Evolutionary conservation across 2,797 vertebrate species (phyloP).

Genomic region (Morus bassanus): DNA sequence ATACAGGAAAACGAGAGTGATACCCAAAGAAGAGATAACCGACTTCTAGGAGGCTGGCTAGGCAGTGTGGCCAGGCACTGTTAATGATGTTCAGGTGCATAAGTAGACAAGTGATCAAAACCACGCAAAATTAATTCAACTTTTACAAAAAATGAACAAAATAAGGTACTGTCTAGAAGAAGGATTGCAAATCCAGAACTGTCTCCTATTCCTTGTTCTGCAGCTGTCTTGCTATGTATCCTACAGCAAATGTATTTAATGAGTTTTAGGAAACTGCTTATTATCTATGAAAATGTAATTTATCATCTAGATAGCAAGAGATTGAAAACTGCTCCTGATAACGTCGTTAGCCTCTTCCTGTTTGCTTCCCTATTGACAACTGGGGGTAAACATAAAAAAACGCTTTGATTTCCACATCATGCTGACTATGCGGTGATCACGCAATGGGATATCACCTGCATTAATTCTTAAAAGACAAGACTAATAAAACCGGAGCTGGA

Average conservation of each 20-base stretch:
- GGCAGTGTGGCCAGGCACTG: background rate
- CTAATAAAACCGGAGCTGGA: background rate
- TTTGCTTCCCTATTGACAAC: background rate
- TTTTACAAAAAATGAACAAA: background rate
- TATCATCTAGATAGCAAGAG: background rate
- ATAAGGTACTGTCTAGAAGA: background rate
- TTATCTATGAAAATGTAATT: background rate
- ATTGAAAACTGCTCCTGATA: background rate
- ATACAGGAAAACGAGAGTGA: background rate
- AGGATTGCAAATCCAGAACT: background rate
- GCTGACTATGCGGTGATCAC: background rate
- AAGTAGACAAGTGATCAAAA: background rate
- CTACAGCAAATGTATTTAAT: background rate
- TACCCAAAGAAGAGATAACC: background rate
- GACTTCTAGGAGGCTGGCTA: background rate
- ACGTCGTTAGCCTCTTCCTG: background rate
- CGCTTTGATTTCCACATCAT: background rate
- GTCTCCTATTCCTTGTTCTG: background rate
- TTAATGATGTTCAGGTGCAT: background rate
- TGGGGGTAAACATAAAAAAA: background rate
- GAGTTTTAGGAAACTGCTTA: background rate
- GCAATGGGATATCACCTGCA: background rate
- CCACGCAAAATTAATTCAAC: background rate
- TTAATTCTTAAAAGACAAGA: background rate
- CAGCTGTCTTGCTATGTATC: background rate